Evolutionary conservation across 2,113 vertebrate species (phyloP), one percentile per base, ranked within the genome.

Genomic region (Dicaeum eximium): DNA sequence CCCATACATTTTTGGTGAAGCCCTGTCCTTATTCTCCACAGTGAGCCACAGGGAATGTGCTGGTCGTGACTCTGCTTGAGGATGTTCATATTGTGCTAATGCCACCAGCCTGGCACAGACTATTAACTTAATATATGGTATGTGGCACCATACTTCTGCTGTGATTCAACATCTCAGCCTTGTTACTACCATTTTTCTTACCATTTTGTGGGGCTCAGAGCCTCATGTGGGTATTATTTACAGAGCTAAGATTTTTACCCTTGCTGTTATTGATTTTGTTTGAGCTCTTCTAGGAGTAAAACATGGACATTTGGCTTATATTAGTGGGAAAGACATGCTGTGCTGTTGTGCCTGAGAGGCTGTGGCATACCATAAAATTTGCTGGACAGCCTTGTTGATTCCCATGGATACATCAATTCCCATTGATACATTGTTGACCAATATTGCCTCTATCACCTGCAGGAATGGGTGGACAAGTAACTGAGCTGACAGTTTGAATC

Each of bases 401-500:
- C 58, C n/a, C 20, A 38, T 21, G 48, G 27, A 56, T n/a, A n/a
- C 3, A 4, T 61, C 45, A 37, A 4, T 65, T 88, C 44, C 18
- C 11, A 47, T 7, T 47, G 44, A 64, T 24, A 37, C 1, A 4
- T 28, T 5, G 0, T 47, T 92, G 86, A 51, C 62, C 58, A 73
- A 7, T 35, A 64, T 12, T 80, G 38, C 56, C 30, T 70, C 53
- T 73, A 6, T 62, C 20, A n/a, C 33, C 53, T 61, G 20, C 58
- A 56, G 69, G 60, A 86, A 37, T 40, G 64, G 72, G 50, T 78
- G 86, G 51, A 48, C 6, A 15, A n/a, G 25, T 58, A 88, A 54
- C 47, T 37, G 56, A 84, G 56, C 24, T 93, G 80, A 81, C 69
- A 56, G 13, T n/a, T 84, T 81, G 56, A 90, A 84, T 57, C 16